Evolutionary conservation across 2,797 vertebrate genomes (phyloP).

Genomic region (Pogonophryne albipinna): DNA sequence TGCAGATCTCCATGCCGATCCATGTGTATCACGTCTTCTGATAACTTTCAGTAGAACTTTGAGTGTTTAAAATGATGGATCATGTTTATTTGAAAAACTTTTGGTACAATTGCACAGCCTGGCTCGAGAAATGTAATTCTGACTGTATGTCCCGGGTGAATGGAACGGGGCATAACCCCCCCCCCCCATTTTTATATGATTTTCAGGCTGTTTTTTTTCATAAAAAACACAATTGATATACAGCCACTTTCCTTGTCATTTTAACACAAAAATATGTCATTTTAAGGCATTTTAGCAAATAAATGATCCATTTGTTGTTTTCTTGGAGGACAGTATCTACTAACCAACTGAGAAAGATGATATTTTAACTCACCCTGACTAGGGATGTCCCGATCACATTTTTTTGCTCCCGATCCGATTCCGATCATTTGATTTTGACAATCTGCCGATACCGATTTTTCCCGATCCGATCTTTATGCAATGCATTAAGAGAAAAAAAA

Average conservation of each 20-base stretch:
- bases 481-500: too few species aligned
- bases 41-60: not conserved
- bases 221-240: not conserved
- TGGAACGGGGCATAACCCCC: not conserved
- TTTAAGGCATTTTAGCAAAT: not conserved
- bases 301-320: not conserved
- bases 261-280: not conserved
- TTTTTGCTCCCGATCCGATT: too few species aligned
- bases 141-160: not conserved
- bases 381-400: too few species aligned
- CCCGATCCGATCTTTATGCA: too few species aligned
- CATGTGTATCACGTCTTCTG: too few species aligned
- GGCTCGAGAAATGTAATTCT: not conserved
- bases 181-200: not conserved
- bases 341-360: not conserved
- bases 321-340: not conserved
- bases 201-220: not conserved
- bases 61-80: not conserved
- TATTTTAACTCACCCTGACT: not conserved
- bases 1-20: not conserved
- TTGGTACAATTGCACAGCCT: not conserved
- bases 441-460: too few species aligned
- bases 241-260: not conserved
- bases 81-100: not conserved
- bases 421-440: too few species aligned